A percentile compares a stretch with the other conserved stretches of the same genome.
Evolutionary conservation across 2,113 vertebrate species (phyloP).

Genomic region (Piprites chloris): DNA sequence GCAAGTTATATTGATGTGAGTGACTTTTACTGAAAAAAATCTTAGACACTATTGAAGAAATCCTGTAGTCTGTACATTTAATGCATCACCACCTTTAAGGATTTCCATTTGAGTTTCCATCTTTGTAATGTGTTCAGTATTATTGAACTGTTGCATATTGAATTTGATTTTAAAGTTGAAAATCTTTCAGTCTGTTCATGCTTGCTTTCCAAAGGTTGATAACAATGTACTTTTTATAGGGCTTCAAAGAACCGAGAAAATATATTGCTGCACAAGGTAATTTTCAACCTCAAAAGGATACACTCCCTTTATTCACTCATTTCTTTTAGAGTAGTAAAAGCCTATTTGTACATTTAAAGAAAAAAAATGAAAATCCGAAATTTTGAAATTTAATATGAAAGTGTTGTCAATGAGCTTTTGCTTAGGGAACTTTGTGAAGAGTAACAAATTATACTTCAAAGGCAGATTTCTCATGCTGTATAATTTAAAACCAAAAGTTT

Average conservation of each 20-base stretch:
- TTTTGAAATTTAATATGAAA: not conserved
- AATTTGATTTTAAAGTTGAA: not conserved
- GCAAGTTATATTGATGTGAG: constrained; percentile 94
- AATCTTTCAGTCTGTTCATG: not conserved
- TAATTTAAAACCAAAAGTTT: not conserved
- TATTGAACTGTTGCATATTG: not conserved
- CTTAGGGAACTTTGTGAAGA: not conserved
- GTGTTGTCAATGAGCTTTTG: not conserved
- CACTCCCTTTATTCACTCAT: not conserved
- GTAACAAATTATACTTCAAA: not conserved
- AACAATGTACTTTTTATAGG: constrained; percentile 72
- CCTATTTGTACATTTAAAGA: not conserved
- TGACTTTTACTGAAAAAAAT: not conserved
- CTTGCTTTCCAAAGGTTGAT: not conserved
- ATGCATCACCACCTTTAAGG: not conserved
- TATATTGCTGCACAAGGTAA: constrained; percentile 98
- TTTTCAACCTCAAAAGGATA: not conserved
- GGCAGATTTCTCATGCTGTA: not conserved
- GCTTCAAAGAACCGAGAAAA: constrained; percentile 92
- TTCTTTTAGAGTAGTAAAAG: not conserved
- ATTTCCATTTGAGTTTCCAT: not conserved
- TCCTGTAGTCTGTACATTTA: not conserved
- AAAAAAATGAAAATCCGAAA: not conserved
- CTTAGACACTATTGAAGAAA: not conserved
- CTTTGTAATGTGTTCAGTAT: not conserved